Percentiles rank a stretch among this genome's conserved stretches.
phyloP scores from a whole-genome alignment of 2,888 invertebrate genomes.

The Meiosimyza platycephala region DNA sequence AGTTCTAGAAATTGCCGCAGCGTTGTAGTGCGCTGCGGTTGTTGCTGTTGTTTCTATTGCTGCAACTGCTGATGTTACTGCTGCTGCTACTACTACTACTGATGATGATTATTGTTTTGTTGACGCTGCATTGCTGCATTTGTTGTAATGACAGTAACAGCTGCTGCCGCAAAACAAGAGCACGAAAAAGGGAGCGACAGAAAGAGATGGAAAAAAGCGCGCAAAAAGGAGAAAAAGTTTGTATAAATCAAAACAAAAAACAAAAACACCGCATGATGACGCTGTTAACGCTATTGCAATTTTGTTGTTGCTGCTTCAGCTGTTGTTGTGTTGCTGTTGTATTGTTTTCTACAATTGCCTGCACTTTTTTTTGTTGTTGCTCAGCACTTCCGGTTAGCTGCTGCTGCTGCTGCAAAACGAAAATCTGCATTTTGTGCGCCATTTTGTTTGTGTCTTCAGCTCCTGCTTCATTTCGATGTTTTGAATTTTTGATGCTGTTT shows the following conservation, averaged over 20 bases:
- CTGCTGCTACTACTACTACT: background rate
- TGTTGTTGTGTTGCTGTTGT: conserved; percentile 14
- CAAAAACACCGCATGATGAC: background rate
- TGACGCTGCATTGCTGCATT: conserved; percentile 5
- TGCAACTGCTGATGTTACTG: background rate
- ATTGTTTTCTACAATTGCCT: conserved; percentile 9
- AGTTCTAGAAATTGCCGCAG: conserved; percentile 24
- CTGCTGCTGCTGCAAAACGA: conserved; percentile 3
- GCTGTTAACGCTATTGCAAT: conserved; percentile 10
- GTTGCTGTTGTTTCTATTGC: conserved; percentile 12
- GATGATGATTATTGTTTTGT: conserved; percentile 19
- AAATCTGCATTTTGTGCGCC: conserved; percentile 31
- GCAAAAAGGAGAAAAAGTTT: too few relatives aligned
- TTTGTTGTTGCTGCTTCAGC: conserved; percentile 24
- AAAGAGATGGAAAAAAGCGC: too few relatives aligned
- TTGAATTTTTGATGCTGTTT: conserved; percentile 22
- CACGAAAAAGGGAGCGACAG: too few relatives aligned
- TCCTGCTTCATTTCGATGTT: conserved; percentile 25
- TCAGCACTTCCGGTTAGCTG: background rate
- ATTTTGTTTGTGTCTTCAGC: conserved; percentile 16
- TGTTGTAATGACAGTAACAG: conserved; percentile 19
- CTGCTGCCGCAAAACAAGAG: background rate
- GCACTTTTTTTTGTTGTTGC: background rate
- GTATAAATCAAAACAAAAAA: too few relatives aligned
- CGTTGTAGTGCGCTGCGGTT: background rate